Evolutionary conservation across 2,888 invertebrate genomes (phyloP), one percentile per base, ranked within the genome.

Genomic region (Himalopsyche japonica): DNA sequence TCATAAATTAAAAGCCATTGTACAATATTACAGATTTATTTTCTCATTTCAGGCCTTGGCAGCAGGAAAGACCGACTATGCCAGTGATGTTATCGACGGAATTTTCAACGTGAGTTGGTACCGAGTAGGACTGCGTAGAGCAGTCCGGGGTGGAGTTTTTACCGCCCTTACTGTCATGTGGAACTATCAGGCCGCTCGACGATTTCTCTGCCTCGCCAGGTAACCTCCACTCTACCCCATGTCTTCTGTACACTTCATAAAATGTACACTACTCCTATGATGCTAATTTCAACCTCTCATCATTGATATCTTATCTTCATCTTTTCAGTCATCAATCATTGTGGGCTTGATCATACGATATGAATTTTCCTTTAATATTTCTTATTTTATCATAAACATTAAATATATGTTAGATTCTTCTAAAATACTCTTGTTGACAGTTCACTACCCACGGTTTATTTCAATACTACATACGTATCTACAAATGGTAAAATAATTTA

Each of bases 91-190:
- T 80, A 87, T 87, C 81, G 87, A 87, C 84, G 86, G 86, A 30
- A 87, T 87, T 82, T 87, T 87, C 85, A 87, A 87, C 85, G 87
- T 87, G 87, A 87, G 87, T 87, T 87, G 86, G 85, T 87, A 85
- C 83, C 84, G 81, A 79, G 64, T 84, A 32, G 84, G 83, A 20
- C 82, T 87, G 77, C 80, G 85, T 76, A 86, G 86, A 34, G 82
- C 86, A 24, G 85, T 85, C 6, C 81, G 85, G 27, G 87, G 86
- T 15, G 87, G 80, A 37, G 86, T 87, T 24, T 86, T 87, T 76
- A 84, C 86, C 34, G 86, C 85, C 32, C 85, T 87, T 34, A 87
- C 87, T 0, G 86, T 84, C 47, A 83, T 86, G 80, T 87, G 87
- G 87, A 87, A 87, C 84, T 87, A 86, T 76, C 87, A 87, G 80